Conservation (phyloP, 2,888 invertebrate species). For the Cinara cedri region DNA sequence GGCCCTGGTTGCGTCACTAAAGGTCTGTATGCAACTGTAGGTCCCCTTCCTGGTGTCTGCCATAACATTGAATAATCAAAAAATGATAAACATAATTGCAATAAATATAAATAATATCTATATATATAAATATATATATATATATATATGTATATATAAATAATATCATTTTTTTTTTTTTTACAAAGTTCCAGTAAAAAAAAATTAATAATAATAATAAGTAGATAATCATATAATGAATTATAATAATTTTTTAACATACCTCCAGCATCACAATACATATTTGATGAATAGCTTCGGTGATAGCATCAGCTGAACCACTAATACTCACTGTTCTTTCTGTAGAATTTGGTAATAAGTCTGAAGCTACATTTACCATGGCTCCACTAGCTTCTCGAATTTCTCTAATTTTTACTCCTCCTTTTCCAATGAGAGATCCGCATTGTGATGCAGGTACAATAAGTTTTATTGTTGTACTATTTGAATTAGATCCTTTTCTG, state of each 20-base stretch:
- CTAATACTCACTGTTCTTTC: slow-evolving; percentile 98
- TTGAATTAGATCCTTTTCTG: slow-evolving; percentile 62
- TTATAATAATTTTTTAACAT: slow-evolving; percentile 61
- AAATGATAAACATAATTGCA: neutral
- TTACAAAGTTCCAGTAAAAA: no score
- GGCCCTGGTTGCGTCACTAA: slow-evolving; percentile 68
- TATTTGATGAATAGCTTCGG: slow-evolving; percentile 98
- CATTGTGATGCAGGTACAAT: slow-evolving; percentile 99
- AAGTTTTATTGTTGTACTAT: slow-evolving; percentile 94
- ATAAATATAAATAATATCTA: no score
- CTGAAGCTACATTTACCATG: slow-evolving; percentile 93
- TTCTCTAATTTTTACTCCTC: slow-evolving; percentile 99
- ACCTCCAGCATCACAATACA: slow-evolving; percentile 96
- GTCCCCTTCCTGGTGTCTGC: slow-evolving; percentile 51
- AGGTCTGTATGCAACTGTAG: slow-evolving; percentile 51
- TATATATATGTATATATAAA: no score
- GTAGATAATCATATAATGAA: neutral
- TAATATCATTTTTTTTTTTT: no score
- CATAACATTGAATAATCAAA: neutral
- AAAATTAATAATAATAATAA: no score
- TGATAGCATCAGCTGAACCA: slow-evolving; percentile 96
- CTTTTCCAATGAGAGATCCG: slow-evolving; percentile 98
- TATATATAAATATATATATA: no score
- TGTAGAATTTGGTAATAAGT: slow-evolving; percentile 99
- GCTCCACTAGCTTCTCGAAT: slow-evolving; percentile 96